Percentiles rank a stretch among this genome's conserved stretches.
These are phyloP conservation scores for Drosophila sulfurigaster DNA, from an alignment of 1,140 invertebrate species.

Conservation along the genomic window DNA sequence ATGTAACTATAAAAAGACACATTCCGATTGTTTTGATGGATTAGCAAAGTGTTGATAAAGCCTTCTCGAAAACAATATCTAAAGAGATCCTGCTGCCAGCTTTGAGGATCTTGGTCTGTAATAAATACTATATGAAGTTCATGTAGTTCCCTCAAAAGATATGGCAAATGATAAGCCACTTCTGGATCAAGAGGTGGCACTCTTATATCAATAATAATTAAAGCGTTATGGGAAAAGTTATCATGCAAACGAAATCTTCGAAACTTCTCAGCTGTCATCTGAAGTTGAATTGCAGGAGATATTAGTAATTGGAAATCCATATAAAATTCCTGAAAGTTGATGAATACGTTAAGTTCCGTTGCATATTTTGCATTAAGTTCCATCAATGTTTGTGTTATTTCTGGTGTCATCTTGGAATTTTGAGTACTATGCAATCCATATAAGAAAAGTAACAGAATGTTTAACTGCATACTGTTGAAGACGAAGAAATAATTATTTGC, in stretches of 20 bases:
- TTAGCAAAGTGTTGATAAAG: slow-evolving; percentile 53
- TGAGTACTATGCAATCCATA: not conserved
- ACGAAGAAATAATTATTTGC: not conserved
- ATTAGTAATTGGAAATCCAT: not conserved
- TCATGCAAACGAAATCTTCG: slow-evolving; percentile 25
- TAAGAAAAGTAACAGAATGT: not conserved
- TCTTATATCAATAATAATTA: slow-evolving; percentile 40
- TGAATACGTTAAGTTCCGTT: slow-evolving; percentile 47
- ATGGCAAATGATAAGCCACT: slow-evolving; percentile 8
- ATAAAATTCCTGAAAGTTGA: slow-evolving; percentile 21
- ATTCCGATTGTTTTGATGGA: not conserved
- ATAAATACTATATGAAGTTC: slow-evolving; percentile 55
- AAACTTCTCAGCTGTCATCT: not conserved
- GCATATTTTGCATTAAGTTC: slow-evolving; percentile 33
- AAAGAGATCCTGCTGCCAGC: slow-evolving; percentile 26
- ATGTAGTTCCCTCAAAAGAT: slow-evolving; percentile 34
- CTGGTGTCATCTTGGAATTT: not conserved
- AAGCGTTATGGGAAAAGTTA: slow-evolving; percentile 24
- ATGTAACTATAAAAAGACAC: slow-evolving; percentile 43
- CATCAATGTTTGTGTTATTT: not conserved
- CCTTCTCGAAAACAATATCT: slow-evolving; percentile 50
- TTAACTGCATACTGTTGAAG: not conserved
- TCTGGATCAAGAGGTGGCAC: not conserved
- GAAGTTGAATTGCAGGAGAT: slow-evolving; percentile 29
- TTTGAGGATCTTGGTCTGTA: not conserved